Conservation (phyloP, 2,797 vertebrate species). For the Pseudochirops corinnae region DNA sequence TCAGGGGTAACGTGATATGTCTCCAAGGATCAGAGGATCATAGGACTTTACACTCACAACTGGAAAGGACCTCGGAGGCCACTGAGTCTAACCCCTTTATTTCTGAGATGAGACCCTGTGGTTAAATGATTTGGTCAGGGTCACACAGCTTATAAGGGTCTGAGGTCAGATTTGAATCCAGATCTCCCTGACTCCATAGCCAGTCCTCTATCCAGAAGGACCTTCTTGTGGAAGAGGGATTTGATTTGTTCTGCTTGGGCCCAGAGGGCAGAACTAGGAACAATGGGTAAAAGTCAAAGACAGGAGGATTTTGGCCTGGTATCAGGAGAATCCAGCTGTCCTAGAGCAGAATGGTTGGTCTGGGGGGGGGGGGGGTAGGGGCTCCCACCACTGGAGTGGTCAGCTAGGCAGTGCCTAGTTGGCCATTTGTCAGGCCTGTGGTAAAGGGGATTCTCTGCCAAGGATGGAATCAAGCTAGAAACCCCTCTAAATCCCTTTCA, state of each 20-base stretch:
- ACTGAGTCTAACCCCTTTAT: neutral
- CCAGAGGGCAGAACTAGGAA: neutral
- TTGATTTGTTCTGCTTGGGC: neutral
- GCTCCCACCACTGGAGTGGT: neutral
- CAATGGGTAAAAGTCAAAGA: neutral
- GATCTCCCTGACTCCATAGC: too few species aligned
- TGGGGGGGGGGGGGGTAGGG: neutral
- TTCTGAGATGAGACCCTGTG: neutral
- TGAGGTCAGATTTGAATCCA: too few species aligned
- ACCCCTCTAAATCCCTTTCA: neutral
- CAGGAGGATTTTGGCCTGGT: neutral
- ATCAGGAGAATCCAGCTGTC: neutral
- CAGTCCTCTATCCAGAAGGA: neutral
- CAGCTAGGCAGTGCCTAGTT: neutral
- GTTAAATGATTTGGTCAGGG: too few species aligned
- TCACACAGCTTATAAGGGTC: too few species aligned
- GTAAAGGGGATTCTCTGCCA: neutral
- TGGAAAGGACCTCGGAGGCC: neutral
- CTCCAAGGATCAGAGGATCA: neutral
- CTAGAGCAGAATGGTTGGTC: neutral
- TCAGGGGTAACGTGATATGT: neutral
- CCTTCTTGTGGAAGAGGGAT: neutral
- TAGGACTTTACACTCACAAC: neutral
- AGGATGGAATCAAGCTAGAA: neutral
- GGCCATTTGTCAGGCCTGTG: neutral